These are phyloP conservation scores for Perdita meconis DNA, from an alignment of 2,888 invertebrate species.

Conservation along the genomic window DNA sequence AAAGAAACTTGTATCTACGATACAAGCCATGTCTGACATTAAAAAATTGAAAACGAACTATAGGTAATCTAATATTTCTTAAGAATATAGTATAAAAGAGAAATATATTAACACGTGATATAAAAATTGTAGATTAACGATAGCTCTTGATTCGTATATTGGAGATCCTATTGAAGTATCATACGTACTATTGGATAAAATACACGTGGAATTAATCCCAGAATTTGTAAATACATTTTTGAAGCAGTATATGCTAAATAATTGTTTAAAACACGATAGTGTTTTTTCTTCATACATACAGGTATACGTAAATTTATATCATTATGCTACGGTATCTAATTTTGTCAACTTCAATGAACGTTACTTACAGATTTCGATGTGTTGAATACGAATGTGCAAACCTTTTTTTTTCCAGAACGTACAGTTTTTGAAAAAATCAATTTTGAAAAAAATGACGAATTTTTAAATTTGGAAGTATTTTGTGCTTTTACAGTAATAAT, in stretches of 20 bases:
- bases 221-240: slow-evolving; percentile 82
- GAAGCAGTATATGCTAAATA: slow-evolving; percentile 82
- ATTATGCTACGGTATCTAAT: no score
- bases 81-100: not conserved
- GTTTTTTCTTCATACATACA: slow-evolving; percentile 83
- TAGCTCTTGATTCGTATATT: slow-evolving; percentile 74
- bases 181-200: slow-evolving; percentile 72
- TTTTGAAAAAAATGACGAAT: no score
- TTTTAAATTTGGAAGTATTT: no score
- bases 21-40: slow-evolving; percentile 77
- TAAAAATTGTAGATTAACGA: slow-evolving; percentile 64
- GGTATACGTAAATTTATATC: slow-evolving; percentile 73
- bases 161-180: slow-evolving; percentile 74
- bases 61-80: slow-evolving; percentile 65
- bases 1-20: slow-evolving; percentile 72
- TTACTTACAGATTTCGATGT: no score
- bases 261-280: slow-evolving; percentile 82
- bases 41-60: slow-evolving; percentile 73
- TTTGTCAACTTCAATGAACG: no score
- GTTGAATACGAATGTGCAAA: no score
- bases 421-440: no score
- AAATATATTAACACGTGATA: not conserved
- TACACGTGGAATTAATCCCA: slow-evolving; percentile 76
- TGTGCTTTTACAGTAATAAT: no score
- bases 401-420: no score